A percentile compares a stretch with the other conserved stretches of the same genome.
Evolutionary conservation across 2,113 vertebrate species (phyloP).

Genomic region (Hystrix cristata): DNA sequence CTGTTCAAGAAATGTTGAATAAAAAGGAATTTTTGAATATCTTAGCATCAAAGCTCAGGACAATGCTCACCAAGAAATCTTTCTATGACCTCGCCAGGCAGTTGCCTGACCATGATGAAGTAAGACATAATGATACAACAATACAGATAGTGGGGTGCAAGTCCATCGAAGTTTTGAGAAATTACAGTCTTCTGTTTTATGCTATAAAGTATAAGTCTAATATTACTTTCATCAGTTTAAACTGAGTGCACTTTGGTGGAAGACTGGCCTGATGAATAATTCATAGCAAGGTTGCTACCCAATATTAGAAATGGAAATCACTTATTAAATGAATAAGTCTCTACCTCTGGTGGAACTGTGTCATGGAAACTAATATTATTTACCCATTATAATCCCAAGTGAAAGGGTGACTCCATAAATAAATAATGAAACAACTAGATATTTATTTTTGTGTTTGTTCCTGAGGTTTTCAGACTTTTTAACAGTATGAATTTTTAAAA

Average conservation of each 20-base stretch:
- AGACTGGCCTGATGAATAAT: conserved; percentile 19
- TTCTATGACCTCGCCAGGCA: background rate
- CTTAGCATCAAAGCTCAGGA: background rate
- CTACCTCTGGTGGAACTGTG: background rate
- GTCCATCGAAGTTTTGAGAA: background rate
- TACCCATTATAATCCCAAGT: background rate
- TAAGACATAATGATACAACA: background rate
- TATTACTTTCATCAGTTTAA: background rate
- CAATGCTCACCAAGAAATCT: background rate
- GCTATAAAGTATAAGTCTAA: background rate
- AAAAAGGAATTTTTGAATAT: background rate
- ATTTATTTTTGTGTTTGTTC: background rate
- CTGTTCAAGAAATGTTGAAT: background rate
- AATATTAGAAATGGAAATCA: conserved; percentile 46
- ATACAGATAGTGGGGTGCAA: too few relatives aligned
- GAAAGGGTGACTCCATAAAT: background rate
- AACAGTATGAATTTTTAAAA: background rate
- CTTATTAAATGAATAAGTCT: conserved; percentile 15
- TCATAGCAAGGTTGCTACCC: background rate
- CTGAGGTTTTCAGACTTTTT: background rate
- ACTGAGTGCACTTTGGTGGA: background rate
- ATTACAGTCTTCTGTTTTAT: background rate
- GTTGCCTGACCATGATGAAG: background rate
- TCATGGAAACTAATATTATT: background rate
- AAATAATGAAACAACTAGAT: background rate